Percentiles rank a stretch among this genome's conserved stretches.
These are phyloP conservation scores for Vanessa atalanta DNA, from an alignment of 1,140 invertebrate genomes.

Conservation along the genomic window DNA sequence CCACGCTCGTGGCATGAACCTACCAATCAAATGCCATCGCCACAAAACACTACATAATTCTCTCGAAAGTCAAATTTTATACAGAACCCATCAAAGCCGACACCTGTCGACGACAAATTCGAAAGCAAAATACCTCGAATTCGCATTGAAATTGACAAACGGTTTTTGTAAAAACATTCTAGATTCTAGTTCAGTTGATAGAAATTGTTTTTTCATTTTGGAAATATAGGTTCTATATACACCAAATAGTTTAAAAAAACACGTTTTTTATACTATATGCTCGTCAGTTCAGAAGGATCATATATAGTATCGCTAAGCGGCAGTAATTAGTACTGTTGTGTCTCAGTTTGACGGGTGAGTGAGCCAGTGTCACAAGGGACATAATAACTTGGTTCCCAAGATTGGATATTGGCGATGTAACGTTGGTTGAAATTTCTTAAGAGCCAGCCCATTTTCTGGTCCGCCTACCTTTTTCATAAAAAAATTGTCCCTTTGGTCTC, in stretches of 20 bases:
- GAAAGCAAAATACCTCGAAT: slow-evolving; percentile 5
- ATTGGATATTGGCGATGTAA: no score
- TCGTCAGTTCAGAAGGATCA: no score
- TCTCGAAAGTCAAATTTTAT: not conserved
- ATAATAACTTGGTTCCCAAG: no score
- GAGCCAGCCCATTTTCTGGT: no score
- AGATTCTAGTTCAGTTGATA: not conserved
- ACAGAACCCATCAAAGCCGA: not conserved
- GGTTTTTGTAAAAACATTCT: slow-evolving; percentile 6
- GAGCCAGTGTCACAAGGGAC: no score
- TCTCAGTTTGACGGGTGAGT: no score
- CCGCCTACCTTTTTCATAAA: no score
- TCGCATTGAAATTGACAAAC: slow-evolving; percentile 1
- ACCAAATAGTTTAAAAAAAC: not conserved
- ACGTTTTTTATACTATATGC: no score
- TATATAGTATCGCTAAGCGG: no score
- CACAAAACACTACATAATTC: not conserved
- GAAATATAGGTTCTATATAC: not conserved
- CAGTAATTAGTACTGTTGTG: no score
- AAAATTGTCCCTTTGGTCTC: no score
- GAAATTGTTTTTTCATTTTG: not conserved
- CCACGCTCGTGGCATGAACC: not conserved
- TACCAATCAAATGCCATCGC: not conserved
- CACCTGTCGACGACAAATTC: slow-evolving; percentile 8
- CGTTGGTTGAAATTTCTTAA: no score